A percentile compares a stretch with the other conserved stretches of the same genome.
These are phyloP conservation scores for Eucidaris tribuloides DNA, from an alignment of 35 echinoderm and acorn worm genomes.

Conservation along the genomic window DNA sequence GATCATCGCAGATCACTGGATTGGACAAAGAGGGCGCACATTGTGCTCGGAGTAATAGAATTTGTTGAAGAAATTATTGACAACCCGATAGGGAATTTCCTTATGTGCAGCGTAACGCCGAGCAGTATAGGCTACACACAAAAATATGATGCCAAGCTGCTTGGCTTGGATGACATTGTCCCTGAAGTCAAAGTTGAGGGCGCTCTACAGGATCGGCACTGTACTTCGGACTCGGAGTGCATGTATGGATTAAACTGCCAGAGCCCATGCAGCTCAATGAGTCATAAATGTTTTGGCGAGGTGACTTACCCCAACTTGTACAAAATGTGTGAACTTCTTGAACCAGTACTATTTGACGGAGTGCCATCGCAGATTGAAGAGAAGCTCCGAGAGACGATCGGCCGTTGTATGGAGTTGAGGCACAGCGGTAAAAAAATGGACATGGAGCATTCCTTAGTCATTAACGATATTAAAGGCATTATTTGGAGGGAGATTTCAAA, in stretches of 20 bases:
- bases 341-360: constrained; percentile 31
- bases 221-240: constrained; percentile 42
- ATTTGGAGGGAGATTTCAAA: constrained; percentile 77
- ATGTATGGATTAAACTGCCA: constrained; percentile 50
- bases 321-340: constrained; percentile 47
- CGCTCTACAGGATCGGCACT: constrained; percentile 29
- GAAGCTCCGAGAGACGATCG: constrained; percentile 24
- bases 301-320: constrained; percentile 60
- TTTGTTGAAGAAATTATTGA: constrained; percentile 95
- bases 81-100: constrained; percentile 63
- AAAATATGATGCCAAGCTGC: constrained; percentile 61
- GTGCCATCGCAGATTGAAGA: constrained; percentile 34
- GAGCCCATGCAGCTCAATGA: constrained; percentile 17
- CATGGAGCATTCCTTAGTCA: constrained; percentile 62
- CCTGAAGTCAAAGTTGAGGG: constrained; percentile 36
- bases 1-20: too few relatives aligned
- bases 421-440: constrained; percentile 51
- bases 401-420: constrained; percentile 41
- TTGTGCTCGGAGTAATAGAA: constrained; percentile 80
- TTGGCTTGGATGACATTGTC: constrained; percentile 39
- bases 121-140: constrained; percentile 51
- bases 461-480: constrained; percentile 62
- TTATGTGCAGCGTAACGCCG: constrained; percentile 59
- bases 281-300: constrained; percentile 44
- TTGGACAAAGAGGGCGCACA: constrained; percentile 67